Conservation (phyloP, 1,140 invertebrate genomes). For the Bombus breviceps region DNA sequence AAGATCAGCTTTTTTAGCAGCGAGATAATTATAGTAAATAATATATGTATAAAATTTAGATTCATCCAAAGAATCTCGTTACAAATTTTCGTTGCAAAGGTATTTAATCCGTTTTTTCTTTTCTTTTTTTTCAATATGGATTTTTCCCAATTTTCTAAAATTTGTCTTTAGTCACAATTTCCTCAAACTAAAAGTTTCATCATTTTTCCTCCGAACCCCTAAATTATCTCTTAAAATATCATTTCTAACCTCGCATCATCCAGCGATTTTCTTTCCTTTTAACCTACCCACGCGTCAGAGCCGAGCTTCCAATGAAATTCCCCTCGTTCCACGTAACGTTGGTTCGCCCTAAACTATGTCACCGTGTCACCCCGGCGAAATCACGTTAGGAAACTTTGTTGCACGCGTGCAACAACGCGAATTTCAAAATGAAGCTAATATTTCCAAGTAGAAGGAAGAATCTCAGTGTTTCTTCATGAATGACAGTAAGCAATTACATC, state of each 20-base stretch:
- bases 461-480: background rate
- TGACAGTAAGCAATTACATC: too few relatives aligned
- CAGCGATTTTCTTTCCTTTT: background rate
- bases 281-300: background rate
- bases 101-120: too few relatives aligned
- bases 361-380: background rate
- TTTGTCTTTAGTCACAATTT: background rate
- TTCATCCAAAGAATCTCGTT: background rate
- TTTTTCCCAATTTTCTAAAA: background rate
- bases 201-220: background rate
- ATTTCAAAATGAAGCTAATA: background rate
- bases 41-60: background rate
- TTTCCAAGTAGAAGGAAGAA: too few relatives aligned
- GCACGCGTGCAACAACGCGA: background rate
- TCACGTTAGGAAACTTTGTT: background rate
- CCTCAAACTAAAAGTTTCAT: background rate
- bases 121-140: background rate
- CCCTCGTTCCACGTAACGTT: background rate
- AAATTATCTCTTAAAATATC: background rate
- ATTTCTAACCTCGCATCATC: too few relatives aligned
- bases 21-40: background rate
- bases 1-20: too few relatives aligned
- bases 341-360: background rate
- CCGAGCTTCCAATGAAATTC: background rate
- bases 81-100: background rate